Evolutionary conservation across 2,797 vertebrate genomes (phyloP).

Genomic region (Amphiprion clarkii): DNA sequence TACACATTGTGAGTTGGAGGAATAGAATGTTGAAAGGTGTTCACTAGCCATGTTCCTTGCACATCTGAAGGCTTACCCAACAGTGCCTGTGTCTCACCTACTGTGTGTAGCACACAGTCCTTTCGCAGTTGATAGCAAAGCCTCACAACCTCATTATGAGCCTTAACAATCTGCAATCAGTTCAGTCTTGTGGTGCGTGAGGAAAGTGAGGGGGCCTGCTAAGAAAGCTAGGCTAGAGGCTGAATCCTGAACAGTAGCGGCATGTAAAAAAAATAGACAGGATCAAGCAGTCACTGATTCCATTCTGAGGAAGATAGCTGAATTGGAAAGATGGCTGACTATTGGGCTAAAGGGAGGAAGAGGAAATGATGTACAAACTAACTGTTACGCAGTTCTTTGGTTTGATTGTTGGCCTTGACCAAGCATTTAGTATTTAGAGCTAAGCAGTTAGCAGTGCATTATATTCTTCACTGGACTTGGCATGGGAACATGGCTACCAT

Average conservation of each 20-base stretch:
- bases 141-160: neutral
- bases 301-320: neutral
- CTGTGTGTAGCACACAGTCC: too few species aligned
- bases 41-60: neutral
- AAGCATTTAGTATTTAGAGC: neutral
- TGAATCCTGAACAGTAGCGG: neutral
- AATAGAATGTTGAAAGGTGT: neutral
- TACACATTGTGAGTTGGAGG: neutral
- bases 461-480: neutral
- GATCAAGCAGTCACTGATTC: neutral
- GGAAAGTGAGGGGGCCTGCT: neutral
- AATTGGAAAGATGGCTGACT: slow-evolving; percentile 1
- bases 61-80: neutral
- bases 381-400: neutral
- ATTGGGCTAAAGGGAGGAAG: neutral
- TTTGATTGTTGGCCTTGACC: neutral
- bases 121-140: too few species aligned
- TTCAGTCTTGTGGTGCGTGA: neutral
- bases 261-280: neutral
- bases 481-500: neutral
- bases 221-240: neutral
- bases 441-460: slow-evolving; percentile 13
- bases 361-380: neutral
- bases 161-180: neutral
- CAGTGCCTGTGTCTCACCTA: neutral